Base-by-base conservation (phyloP, 2,113 vertebrate genomes). In the Campylorhamphus procurvoides region DNA sequence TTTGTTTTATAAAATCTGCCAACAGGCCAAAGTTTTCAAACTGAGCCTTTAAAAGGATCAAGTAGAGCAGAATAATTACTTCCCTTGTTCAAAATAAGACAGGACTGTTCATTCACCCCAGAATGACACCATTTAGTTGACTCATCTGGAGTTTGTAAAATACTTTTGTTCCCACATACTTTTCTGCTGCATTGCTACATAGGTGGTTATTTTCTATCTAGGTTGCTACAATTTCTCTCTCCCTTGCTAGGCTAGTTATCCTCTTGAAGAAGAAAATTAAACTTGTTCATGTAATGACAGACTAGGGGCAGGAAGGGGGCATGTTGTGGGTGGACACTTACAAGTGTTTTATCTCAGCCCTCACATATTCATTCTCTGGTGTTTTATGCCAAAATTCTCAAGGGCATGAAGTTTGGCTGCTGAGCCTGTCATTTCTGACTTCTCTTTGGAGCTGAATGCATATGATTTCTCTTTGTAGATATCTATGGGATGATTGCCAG, bases 301-400 rank as follows among this genome's bases (percentile, higher is more conserved):
- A 75, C 4, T 64, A 10, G 2, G 10, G n/a, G 3, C 3, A 6
- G 3, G 39, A 1, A 3, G 9, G 4, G n/a, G 29, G 10, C 6
- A 13, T 9, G 11, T 35, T 85, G 62, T 64, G 39, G 56, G 79
- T 4, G 1, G 14, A 75, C 28, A 25, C 24, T 75, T 75, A 59
- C 10, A 44, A n/a, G 50, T 24, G 27, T 33, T 35, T 91, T 87
- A 84, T 44, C 62, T 71, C 3, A 0, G 39, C 44, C 52, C 50
- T 84, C 50, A 49, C 10, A 55, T 42, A 80, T 5, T 64, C 17
- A 39, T 44, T 66, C 31, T 44, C 84, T 2, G 0, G 18, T 81
- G 40, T 35, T 89, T 75, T 40, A 40, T 72, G 85, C 35, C 35
- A 62, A n/a, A 85, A 72, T 14, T 67, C 47, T 76, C 33, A 47